Evolutionary conservation across 2,797 vertebrate genomes (phyloP), one percentile per base, ranked within the genome.

Genomic region (Eremophila alpestris): DNA sequence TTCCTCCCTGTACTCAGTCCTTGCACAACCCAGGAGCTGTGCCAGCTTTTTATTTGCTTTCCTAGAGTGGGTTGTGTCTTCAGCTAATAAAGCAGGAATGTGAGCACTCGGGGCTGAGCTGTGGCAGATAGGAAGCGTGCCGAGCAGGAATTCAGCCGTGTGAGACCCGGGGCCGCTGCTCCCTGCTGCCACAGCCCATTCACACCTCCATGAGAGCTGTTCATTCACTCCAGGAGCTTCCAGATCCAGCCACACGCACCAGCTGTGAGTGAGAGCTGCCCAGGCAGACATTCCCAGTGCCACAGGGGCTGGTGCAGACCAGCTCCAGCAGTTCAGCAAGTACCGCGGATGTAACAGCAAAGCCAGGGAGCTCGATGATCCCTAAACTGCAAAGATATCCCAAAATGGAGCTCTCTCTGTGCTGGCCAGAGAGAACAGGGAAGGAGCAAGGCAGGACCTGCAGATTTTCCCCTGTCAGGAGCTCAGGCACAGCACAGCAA

Each of bases 1-100:
- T 62, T 92, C 77, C 85, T 63, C 19, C 21, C 2, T 36, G 73
- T 30, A 16, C 75, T 58, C 56, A 58, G 71, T 9, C 62, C 85
- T 95, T 90, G 89, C 87, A 49, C 90, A 89, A 70, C 40, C 43
- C 46, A 4, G 68, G 92, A 87, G 51, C 67, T 68, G 80, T 4
- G 38, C 74, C 91, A 40, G 88, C 74, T 60, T 93, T 87, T 74
- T 94, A 69, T 97, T 95, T 97, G 94, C 89, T 90, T 60, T 95
- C 36, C 69, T 73, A 30, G 88, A 94, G 90, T 77, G 91, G 90
- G 91, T 64, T 90, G 94, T 93, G 80, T 94, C 95, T 86, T 83
- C 92, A 95, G 87, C 92, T 95, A 93, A 95, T 93, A 96, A 93
- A 86, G n/a, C 29, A 91, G 94, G 95, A 97, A 96, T 97, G 95